phyloP scores from a whole-genome alignment of 2,888 invertebrate species.

The Metacarcinus magister region DNA sequence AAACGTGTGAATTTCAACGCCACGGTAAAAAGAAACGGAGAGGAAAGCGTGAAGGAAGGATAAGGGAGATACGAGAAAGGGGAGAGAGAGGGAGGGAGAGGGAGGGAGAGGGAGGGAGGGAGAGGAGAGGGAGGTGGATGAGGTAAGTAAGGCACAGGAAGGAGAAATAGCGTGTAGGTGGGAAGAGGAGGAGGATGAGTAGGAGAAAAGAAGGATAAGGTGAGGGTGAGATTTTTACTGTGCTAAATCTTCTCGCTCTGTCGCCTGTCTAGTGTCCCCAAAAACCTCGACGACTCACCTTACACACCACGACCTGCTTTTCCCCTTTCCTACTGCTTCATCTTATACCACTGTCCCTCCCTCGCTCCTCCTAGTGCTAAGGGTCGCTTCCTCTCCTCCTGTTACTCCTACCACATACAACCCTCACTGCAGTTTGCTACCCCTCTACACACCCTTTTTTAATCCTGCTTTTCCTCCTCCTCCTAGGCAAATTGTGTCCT shows the following conservation, averaged over 20 bases:
- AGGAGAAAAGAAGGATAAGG: conserved; percentile 13
- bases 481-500: not conserved
- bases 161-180: not conserved
- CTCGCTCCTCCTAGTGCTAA: conserved; percentile 19
- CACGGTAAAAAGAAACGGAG: not conserved
- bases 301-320: conserved; percentile 39
- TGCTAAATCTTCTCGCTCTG: conserved; percentile 22
- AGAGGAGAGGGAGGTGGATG: not conserved
- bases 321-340: conserved; percentile 35
- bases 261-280: conserved; percentile 36
- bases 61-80: not conserved
- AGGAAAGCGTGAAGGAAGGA: not conserved
- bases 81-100: not conserved
- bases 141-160: not conserved
- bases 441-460: not conserved
- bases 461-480: not conserved
- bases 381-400: conserved; percentile 45
- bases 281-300: conserved; percentile 44
- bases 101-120: not conserved
- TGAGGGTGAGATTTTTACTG: conserved; percentile 10
- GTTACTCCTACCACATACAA: conserved; percentile 19
- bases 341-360: conserved; percentile 21
- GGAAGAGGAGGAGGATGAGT: not conserved
- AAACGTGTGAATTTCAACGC: not conserved
- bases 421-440: conserved; percentile 43